Evolutionary conservation across 92 coral and sea anemone genomes (phyloP).

Genomic region (Nematostella vectensis): DNA sequence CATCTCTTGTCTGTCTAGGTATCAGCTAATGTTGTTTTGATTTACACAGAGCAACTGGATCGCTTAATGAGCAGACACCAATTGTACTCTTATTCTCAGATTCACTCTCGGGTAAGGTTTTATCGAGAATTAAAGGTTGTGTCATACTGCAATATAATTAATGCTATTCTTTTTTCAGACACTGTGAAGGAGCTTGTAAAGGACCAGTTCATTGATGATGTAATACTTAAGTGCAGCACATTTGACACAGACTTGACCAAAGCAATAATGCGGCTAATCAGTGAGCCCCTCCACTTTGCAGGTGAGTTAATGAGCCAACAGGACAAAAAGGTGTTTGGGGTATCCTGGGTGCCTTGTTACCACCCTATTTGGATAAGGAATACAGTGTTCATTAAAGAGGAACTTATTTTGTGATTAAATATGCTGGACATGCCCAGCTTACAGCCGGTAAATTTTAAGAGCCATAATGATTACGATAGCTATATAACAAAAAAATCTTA

Average conservation of each 20-base stretch:
- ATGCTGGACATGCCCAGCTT: too few relatives aligned
- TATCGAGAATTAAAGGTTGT: background rate
- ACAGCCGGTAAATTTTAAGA: too few relatives aligned
- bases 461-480: too few relatives aligned
- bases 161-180: conserved; percentile 26
- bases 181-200: conserved; percentile 46
- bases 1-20: too few relatives aligned
- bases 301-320: conserved; percentile 28
- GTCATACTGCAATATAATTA: too few relatives aligned
- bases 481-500: too few relatives aligned
- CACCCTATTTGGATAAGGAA: too few relatives aligned
- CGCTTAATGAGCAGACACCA: conserved; percentile 29
- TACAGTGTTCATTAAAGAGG: too few relatives aligned
- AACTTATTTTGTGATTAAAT: too few relatives aligned
- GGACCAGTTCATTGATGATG: conserved; percentile 71
- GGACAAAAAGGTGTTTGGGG: conserved; percentile 1
- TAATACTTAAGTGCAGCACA: conserved; percentile 54
- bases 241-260: conserved; percentile 57
- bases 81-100: conserved; percentile 13
- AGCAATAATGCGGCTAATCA: conserved; percentile 53
- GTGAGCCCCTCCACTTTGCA: conserved; percentile 66
- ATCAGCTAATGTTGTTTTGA: too few relatives aligned
- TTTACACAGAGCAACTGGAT: conserved; percentile 18
- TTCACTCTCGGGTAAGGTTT: conserved; percentile 15
- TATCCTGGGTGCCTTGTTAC: too few relatives aligned